These are phyloP conservation scores for Ariolimax columbianus DNA, from an alignment of 2,888 invertebrate genomes.

Conservation along the genomic window DNA sequence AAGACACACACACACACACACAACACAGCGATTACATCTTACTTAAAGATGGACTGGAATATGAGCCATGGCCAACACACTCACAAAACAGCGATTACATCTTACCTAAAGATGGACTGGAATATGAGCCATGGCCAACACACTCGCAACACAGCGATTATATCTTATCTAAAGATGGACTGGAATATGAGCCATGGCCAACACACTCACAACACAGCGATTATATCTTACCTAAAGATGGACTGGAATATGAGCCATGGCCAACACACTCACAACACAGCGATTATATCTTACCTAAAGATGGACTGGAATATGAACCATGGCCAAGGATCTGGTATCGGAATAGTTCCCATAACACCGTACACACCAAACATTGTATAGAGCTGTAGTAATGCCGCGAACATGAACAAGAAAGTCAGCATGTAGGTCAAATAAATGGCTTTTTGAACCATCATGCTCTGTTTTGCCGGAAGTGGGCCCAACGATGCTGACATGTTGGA, in stretches of 20 bases:
- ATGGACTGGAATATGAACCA: slow-evolving; percentile 82
- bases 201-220: neutral
- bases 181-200: slow-evolving; percentile 83
- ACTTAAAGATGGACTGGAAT: neutral
- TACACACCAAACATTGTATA: slow-evolving; percentile 81
- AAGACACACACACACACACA: no score
- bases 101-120: neutral
- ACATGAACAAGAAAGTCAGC: slow-evolving; percentile 81
- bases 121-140: neutral
- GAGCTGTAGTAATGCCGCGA: slow-evolving; percentile 81
- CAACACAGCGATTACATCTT: neutral
- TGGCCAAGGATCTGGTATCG: slow-evolving; percentile 80
- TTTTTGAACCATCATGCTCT: slow-evolving; percentile 79
- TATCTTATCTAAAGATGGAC: slow-evolving; percentile 75
- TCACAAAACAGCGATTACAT: neutral
- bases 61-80: no score
- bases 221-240: slow-evolving; percentile 61
- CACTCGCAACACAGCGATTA: no score
- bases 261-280: no score
- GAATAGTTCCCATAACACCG: slow-evolving; percentile 75
- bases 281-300: slow-evolving; percentile 61
- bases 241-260: slow-evolving; percentile 83
- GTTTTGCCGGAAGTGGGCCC: slow-evolving; percentile 63
- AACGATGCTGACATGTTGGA: slow-evolving; percentile 53
- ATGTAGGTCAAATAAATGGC: slow-evolving; percentile 81